Conservation (phyloP, 2,797 vertebrate genomes). For the Neomorphus geoffroyi region DNA sequence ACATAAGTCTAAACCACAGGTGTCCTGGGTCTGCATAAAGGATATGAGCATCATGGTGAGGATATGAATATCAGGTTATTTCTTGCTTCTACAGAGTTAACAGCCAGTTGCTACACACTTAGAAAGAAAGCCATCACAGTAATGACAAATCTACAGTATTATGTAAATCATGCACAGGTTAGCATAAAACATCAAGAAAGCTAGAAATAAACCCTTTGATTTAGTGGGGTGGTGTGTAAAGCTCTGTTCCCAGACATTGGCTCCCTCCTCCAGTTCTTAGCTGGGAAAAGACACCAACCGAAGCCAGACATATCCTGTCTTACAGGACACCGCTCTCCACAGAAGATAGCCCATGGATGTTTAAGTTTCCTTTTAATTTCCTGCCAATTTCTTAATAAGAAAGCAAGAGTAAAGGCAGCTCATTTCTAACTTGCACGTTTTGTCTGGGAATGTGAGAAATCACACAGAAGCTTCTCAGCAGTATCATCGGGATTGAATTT, state of each 20-base stretch:
- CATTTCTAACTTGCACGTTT: background rate
- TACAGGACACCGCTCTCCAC: conserved; percentile 8
- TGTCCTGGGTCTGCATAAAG: background rate
- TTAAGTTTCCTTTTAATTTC: conserved; percentile 49
- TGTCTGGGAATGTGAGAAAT: background rate
- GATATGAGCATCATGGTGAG: background rate
- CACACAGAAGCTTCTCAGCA: background rate
- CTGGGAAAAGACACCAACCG: background rate
- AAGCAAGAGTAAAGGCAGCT: background rate
- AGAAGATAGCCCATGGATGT: background rate
- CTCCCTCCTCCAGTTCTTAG: conserved; percentile 22
- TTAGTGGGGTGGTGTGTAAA: background rate
- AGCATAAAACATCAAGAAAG: conserved; percentile 22
- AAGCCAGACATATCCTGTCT: conserved; percentile 28
- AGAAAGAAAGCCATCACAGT: background rate
- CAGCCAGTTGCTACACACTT: background rate
- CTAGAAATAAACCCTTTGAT: background rate
- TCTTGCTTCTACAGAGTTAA: background rate
- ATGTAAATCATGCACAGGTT: background rate
- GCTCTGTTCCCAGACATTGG: conserved; percentile 15
- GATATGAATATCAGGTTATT: background rate
- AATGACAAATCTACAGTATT: background rate
- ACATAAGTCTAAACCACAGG: background rate
- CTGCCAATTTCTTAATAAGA: conserved; percentile 43
- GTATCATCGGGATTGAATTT: background rate